Evolutionary conservation across 1,140 invertebrate genomes (phyloP), one percentile per base, ranked within the genome.

Genomic region (Magallana angulata): DNA sequence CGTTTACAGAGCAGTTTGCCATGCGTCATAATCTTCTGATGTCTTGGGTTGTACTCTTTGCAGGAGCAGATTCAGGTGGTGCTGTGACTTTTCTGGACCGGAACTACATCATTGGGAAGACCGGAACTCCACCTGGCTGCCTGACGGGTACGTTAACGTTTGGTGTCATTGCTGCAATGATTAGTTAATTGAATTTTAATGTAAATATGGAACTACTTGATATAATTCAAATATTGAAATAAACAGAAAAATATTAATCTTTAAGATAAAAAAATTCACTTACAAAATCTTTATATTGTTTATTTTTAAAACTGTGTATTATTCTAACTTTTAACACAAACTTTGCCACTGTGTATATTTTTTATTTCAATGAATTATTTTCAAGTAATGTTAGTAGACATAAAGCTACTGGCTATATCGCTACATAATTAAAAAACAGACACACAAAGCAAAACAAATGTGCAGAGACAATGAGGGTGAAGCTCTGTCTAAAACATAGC

Each of bases 41-140:
- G 36, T 48, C 36, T 48, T 48, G 36, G 36, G 24, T 76, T 76
- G 30, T 76, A 76, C 36, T 5, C 24, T 48, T 76, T 48, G 24
- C 68, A 76, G 24, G 24, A 30, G 36, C 24, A 24, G 24, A 76
- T 36, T 18, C 14, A 76, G 18, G 18, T 24, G 24, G 24, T 76
- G 68, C 11, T 30, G 68, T 76, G 24, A 76, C 12, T n/a, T 16
- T 62, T n/a, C 14, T 62, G 8, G 60, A 62, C 60, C 60, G 60
- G 60, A 62, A 62, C 30, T 76, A 76, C 24, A 30, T 18, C 68
- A 76, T 76, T 36, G 68, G 68, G 68, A 62, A 62, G 60, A 76
- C 68, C 68, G 68, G 68, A 76, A 76, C 68, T 36, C 68, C 68
- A 30, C 68, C 68, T 30, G 68, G 68, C 9, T 24, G 68, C 24